Base-by-base conservation (phyloP, 1,140 invertebrate genomes). In the Palaemon carinicauda region DNA sequence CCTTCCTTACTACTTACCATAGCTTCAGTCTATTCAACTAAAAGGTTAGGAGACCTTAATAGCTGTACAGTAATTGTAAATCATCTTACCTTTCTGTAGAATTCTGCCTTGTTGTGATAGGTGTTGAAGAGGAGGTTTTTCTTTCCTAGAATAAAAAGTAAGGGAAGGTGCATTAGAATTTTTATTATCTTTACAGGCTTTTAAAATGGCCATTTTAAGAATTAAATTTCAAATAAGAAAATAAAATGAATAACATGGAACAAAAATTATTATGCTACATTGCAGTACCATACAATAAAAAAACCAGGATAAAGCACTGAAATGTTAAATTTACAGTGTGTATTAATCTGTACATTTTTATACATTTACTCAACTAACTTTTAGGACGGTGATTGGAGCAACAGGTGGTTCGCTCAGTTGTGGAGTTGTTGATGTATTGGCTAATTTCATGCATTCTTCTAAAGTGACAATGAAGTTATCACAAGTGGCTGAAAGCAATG, bases 391-490 rank as follows among this genome's bases (percentile, higher is more conserved):
- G 79, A 88, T 80, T 1, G 88, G 88, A 56, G 87, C 52, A 29
- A 75, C 29, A 27, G 79, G 73, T 19, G 60, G 53, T 21, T 54
- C 88, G 24, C 69, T 52, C 10, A 82, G 82, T 19, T 80, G 65
- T 21, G 88, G 88, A 3, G 84, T 93, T 2, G 79, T 80, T n/a
- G 84, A 77, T 17, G 88, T 89, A 51, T 82, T 86, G 56, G 94
- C 92, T 21, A 95, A 89, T 90, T 94, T 93, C 94, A 96, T 95
- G 90, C 95, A 96, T 86, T 96, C 95, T 91, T 96, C 96, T 88
- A 96, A 92, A 12, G 95, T 96, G 89, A 94, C 93, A 87, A 96
- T 96, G 91, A 96, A 96, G 29, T 95, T 96, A 92, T 96, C 95
- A 93, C 95, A 96, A 41, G 95, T 96, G 33, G 94, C 95, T 86